Conservation (phyloP, 2,113 vertebrate species). For the Addax nasomaculatus region DNA sequence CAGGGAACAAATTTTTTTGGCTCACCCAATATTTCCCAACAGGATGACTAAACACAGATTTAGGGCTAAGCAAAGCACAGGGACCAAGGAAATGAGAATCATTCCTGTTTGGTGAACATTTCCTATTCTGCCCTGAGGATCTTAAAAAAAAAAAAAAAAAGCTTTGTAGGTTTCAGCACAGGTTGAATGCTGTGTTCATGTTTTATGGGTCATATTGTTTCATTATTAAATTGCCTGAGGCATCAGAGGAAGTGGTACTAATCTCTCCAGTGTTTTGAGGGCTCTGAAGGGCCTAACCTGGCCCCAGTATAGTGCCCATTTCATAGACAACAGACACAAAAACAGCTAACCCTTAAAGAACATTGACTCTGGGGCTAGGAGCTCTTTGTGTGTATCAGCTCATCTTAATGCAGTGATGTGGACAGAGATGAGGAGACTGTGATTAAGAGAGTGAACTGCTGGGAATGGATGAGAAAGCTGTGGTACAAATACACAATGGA, state of each 20-base stretch:
- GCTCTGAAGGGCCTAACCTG: neutral
- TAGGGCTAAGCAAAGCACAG: neutral
- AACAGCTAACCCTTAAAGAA: neutral
- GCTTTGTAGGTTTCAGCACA: neutral
- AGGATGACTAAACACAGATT: neutral
- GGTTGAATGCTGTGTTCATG: neutral
- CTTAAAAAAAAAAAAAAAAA: neutral
- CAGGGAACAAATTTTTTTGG: neutral
- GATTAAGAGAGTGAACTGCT: neutral
- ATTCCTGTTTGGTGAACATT: neutral
- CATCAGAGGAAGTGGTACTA: neutral
- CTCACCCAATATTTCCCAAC: neutral
- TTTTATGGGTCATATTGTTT: neutral
- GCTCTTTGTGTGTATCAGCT: neutral
- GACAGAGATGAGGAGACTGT: neutral
- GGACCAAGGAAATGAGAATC: neutral
- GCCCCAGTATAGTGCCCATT: neutral
- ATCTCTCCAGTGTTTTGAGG: neutral
- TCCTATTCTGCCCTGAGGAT: neutral
- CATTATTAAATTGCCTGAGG: neutral
- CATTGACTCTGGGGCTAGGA: neutral
- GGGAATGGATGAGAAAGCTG: too few species aligned
- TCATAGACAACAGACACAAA: neutral
- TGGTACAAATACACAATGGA: too few species aligned
- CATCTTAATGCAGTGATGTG: neutral